Evolutionary conservation across 2,113 vertebrate species (phyloP).

Genomic region (Gopherus evgoodei): DNA sequence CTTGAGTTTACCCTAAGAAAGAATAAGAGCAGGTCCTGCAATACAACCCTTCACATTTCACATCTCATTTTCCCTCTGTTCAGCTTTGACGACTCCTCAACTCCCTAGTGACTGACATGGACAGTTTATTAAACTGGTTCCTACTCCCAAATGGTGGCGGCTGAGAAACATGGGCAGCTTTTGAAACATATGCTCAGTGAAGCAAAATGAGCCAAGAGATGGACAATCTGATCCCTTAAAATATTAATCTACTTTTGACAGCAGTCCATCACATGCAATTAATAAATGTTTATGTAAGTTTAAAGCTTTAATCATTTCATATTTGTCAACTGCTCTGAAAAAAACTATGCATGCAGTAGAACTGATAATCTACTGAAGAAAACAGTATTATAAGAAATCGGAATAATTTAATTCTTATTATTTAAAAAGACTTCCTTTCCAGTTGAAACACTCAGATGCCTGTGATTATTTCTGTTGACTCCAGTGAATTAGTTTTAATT

Average conservation of each 20-base stretch:
- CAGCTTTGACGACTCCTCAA: not conserved
- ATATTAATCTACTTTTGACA: not conserved
- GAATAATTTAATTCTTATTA: not conserved
- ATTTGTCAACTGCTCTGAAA: not conserved
- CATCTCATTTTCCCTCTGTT: not conserved
- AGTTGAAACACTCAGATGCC: not conserved
- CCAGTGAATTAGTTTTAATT: not conserved
- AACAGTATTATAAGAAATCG: not conserved
- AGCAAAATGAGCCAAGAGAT: not conserved
- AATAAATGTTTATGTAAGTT: not conserved
- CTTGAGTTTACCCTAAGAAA: not conserved
- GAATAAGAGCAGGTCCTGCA: not conserved
- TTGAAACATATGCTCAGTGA: conserved; percentile 2
- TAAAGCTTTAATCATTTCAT: conserved; percentile 28
- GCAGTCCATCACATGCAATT: not conserved
- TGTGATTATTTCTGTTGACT: not conserved
- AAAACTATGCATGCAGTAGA: not conserved
- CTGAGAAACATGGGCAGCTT: not conserved
- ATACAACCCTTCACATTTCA: not conserved
- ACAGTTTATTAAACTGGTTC: not conserved
- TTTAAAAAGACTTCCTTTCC: not conserved
- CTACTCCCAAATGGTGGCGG: not conserved
- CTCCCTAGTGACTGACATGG: not conserved
- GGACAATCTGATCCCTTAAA: conserved; percentile 35
- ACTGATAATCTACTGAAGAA: not conserved